phyloP scores from a whole-genome alignment of 2,113 vertebrate genomes.

The Ornithorhynchus anatinus region DNA sequence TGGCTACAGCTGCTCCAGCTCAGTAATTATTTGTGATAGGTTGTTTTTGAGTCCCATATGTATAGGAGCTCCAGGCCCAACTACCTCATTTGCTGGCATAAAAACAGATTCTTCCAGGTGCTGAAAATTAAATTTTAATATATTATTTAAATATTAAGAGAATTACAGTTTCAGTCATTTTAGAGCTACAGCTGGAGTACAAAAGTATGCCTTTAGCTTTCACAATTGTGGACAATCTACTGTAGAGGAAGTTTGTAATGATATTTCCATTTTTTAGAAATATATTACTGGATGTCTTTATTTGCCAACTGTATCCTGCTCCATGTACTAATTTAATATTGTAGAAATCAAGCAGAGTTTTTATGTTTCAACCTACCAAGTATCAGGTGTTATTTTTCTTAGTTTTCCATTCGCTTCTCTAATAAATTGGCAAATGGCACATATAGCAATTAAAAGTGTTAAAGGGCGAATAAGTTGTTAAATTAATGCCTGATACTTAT shows the following conservation, averaged over 20 bases:
- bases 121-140: slow-evolving; percentile 91
- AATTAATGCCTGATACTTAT: neutral
- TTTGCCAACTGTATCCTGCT: neutral
- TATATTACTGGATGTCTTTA: slow-evolving; percentile 4
- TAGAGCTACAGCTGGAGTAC: slow-evolving; percentile 76
- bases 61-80: slow-evolving; percentile 73
- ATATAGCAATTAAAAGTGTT: slow-evolving; percentile 7
- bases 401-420: neutral
- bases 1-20: slow-evolving; percentile 72
- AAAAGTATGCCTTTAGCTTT: slow-evolving; percentile 33
- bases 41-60: slow-evolving; percentile 79
- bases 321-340: neutral
- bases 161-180: slow-evolving; percentile 79
- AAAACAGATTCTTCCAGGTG: slow-evolving; percentile 84
- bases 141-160: slow-evolving; percentile 92
- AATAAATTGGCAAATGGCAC: neutral
- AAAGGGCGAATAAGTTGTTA: neutral
- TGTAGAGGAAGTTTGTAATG: slow-evolving; percentile 37
- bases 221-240: slow-evolving; percentile 20
- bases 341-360: neutral
- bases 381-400: neutral
- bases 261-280: slow-evolving; percentile 23
- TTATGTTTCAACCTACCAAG: neutral
- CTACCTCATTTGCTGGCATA: slow-evolving; percentile 79
- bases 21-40: slow-evolving; percentile 83